Conservation (phyloP, 2,888 invertebrate species). For the Parapristionchus giblindavisi region DNA sequence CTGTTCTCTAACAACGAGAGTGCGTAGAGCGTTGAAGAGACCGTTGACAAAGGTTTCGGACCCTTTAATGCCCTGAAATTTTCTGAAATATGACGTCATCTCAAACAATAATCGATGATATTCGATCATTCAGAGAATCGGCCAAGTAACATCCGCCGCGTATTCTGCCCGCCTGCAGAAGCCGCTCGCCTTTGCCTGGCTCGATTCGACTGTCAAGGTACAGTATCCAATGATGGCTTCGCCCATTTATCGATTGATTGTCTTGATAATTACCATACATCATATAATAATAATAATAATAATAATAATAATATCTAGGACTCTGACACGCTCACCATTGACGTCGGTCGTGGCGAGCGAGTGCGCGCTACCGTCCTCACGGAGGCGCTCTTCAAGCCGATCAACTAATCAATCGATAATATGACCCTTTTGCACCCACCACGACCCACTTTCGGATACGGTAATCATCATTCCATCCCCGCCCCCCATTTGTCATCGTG, state of each 20-base stretch:
- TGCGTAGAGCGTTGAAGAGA: too few relatives aligned
- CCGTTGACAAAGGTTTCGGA: too few relatives aligned
- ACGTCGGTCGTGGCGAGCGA: slow-evolving; percentile 51
- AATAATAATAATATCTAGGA: neutral
- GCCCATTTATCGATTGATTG: neutral
- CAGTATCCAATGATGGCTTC: neutral
- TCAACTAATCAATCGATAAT: slow-evolving; percentile 41
- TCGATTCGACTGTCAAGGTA: slow-evolving; percentile 64
- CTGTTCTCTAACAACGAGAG: too few relatives aligned
- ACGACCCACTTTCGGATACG: neutral
- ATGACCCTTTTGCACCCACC: neutral
- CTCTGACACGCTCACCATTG: slow-evolving; percentile 53
- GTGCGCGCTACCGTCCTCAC: slow-evolving; percentile 51
- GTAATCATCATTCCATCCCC: neutral
- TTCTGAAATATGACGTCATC: neutral
- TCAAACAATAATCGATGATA: neutral
- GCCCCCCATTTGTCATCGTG: neutral
- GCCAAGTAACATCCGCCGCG: slow-evolving; percentile 72
- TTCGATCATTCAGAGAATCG: slow-evolving; percentile 70
- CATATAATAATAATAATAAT: neutral
- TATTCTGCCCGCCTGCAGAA: slow-evolving; percentile 70
- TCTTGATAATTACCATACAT: too few relatives aligned
- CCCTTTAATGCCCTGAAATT: too few relatives aligned
- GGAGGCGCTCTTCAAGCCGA: slow-evolving; percentile 51
- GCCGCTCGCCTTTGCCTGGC: slow-evolving; percentile 72